Base-by-base conservation (phyloP, 2,888 invertebrate species). In the Chaitophorus viminalis region DNA sequence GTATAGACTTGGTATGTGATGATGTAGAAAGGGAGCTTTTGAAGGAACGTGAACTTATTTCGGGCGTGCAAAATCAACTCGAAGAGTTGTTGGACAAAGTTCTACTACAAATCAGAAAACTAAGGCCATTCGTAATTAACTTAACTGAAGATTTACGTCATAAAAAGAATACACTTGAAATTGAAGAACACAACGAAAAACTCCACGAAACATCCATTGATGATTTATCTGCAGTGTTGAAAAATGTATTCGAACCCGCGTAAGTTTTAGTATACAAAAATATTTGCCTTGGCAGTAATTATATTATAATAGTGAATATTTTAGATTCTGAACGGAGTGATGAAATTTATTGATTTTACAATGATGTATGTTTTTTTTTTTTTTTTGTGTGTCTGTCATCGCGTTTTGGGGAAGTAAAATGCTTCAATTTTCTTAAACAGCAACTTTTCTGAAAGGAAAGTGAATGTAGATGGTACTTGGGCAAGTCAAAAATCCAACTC, bases 11-110 rank as follows among this genome's bases (percentile, higher is more conserved):
- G 90, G 92, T 89, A 98, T 87, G 74, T 25, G 87, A 98, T 90
- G 95, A 95, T 89, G 96, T 96, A 0, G 97, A 98, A 91, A 92
- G 92, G 83, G 95, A 97, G 90, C 92, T 98, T 76, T 93, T 95
- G 77, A 94, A 94, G 90, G 98, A 98, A 91, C 93, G 95, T n/a
- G 94, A 95, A 86, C 93, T 95, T 0, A 95, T 97, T 74, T 93
- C 94, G 89, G 95, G 95, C 9, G 92, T 92, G 11, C 93, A 95
- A 92, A 92, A 92, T 65, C 92, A 97, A 82, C 92, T 97, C 76
- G 93, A 93, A 89, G 93, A 95, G 84, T 94, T 95, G 0, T 91
- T 96, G 25, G 96, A 96, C 90, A 95, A 97, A 91, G 93, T 95
- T 0, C 93, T 94, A 39, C 97, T 98, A 91, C 97, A 97, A 92